Conservation (phyloP, 2,888 invertebrate genomes). For the Eurytoma californica region DNA sequence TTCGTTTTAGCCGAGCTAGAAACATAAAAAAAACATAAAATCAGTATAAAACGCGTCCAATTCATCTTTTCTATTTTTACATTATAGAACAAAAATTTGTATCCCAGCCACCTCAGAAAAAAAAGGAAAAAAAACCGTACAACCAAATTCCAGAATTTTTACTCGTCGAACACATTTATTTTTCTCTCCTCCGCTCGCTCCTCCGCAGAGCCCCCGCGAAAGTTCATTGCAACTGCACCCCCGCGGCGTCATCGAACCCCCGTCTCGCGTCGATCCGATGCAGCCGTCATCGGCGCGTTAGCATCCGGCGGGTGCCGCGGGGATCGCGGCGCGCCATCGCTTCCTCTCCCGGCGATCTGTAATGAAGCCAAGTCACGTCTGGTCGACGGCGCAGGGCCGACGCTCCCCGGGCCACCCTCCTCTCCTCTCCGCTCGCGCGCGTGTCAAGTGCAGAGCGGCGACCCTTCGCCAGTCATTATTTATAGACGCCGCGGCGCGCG, state of each 20-base stretch:
- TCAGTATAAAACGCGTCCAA: not conserved
- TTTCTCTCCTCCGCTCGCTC: not conserved
- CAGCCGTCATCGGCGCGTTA: too few relatives aligned
- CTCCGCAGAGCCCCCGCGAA: not conserved
- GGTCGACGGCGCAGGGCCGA: not conserved
- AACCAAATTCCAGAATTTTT: not conserved
- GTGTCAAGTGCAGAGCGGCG: slow-evolving; percentile 37
- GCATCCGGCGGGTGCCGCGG: not conserved
- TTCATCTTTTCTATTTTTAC: not conserved
- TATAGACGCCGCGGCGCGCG: slow-evolving; percentile 10
- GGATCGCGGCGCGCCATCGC: not conserved
- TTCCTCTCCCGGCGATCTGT: slow-evolving; percentile 18
- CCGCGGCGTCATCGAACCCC: too few relatives aligned
- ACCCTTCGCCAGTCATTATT: slow-evolving; percentile 15
- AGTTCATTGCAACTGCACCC: too few relatives aligned
- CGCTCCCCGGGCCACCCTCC: not conserved
- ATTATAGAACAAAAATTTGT: not conserved
- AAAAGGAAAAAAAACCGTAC: not conserved
- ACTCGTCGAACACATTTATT: not conserved
- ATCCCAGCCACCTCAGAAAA: too few relatives aligned
- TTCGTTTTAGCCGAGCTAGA: too few relatives aligned
- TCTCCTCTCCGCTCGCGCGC: slow-evolving; percentile 17
- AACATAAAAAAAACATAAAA: too few relatives aligned
- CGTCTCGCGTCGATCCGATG: too few relatives aligned
- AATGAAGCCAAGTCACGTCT: slow-evolving; percentile 40